phyloP scores from a whole-genome alignment of 2,113 vertebrate genomes.

The Amblyornis subalaris region DNA sequence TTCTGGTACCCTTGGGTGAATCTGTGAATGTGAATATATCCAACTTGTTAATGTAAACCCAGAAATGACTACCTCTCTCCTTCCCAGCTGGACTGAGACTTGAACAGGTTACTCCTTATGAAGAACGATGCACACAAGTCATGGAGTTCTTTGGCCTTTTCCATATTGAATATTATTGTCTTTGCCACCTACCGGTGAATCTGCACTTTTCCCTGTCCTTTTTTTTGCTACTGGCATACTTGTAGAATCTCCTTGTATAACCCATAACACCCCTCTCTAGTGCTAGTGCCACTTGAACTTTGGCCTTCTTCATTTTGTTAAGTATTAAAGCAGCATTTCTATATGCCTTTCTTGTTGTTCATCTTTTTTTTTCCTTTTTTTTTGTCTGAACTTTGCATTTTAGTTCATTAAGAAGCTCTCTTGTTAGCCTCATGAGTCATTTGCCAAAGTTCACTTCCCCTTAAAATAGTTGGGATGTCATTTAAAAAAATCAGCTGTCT shows the following conservation, averaged over 20 bases:
- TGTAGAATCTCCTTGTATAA: background rate
- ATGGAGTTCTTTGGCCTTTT: background rate
- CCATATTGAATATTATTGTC: background rate
- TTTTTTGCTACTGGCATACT: background rate
- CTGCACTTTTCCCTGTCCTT: background rate
- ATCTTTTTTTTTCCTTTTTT: background rate
- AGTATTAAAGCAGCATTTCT: background rate
- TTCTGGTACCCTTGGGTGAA: background rate
- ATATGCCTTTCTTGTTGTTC: background rate
- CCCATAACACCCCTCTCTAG: fast-evolving
- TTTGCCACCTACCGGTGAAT: background rate
- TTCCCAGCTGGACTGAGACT: background rate
- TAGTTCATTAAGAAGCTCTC: background rate
- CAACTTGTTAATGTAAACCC: background rate
- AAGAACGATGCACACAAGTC: fast-evolving
- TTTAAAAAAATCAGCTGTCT: background rate
- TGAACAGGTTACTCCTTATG: background rate
- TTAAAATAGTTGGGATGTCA: background rate
- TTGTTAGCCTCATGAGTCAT: background rate
- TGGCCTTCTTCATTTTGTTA: background rate
- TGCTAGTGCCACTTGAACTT: background rate
- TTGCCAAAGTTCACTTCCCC: background rate
- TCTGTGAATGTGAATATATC: background rate
- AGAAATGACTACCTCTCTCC: background rate
- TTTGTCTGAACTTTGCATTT: background rate